Conservation (phyloP, 2,888 invertebrate species). For the Hemistola chrysoprasaria region DNA sequence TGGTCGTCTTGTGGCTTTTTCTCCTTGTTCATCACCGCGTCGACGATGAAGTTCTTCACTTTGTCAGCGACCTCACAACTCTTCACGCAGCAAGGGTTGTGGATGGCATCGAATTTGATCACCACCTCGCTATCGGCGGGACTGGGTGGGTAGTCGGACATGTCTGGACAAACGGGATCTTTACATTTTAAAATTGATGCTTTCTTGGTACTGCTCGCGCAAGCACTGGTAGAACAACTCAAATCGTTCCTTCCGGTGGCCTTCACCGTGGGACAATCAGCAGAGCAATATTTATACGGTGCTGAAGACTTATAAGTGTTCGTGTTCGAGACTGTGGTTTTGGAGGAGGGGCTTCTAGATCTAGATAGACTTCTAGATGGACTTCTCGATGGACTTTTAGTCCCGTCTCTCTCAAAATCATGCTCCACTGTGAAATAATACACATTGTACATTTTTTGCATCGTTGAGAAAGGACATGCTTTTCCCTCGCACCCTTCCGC, state of each 20-base stretch:
- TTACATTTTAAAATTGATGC: conserved; percentile 35
- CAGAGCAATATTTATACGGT: conserved; percentile 48
- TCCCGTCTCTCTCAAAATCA: conserved; percentile 41
- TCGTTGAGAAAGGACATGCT: conserved; percentile 48
- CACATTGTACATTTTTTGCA: conserved; percentile 52
- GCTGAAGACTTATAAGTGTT: no score
- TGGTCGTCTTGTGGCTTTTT: conserved; percentile 40
- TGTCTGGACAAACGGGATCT: conserved; percentile 42
- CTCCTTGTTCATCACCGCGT: conserved; percentile 43
- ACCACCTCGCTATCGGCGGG: conserved; percentile 68
- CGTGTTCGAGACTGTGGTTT: no score
- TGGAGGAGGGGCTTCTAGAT: no score
- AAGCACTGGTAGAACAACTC: conserved; percentile 55
- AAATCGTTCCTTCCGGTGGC: conserved; percentile 32
- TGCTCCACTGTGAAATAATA: conserved; percentile 70
- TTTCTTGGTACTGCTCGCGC: conserved; percentile 34
- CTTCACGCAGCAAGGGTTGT: conserved; percentile 64
- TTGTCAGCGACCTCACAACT: conserved; percentile 61
- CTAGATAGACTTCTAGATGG: no score
- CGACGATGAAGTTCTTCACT: conserved; percentile 65
- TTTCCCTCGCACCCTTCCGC: conserved; percentile 47
- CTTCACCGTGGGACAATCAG: conserved; percentile 53
- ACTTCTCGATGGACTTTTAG: no score
- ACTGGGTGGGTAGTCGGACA: conserved; percentile 42
- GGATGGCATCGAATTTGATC: conserved; percentile 56